Percentiles rank a stretch among this genome's conserved stretches.
These are phyloP conservation scores for Tamias sibiricus DNA, from an alignment of 2,113 vertebrate genomes.

Conservation along the genomic window DNA sequence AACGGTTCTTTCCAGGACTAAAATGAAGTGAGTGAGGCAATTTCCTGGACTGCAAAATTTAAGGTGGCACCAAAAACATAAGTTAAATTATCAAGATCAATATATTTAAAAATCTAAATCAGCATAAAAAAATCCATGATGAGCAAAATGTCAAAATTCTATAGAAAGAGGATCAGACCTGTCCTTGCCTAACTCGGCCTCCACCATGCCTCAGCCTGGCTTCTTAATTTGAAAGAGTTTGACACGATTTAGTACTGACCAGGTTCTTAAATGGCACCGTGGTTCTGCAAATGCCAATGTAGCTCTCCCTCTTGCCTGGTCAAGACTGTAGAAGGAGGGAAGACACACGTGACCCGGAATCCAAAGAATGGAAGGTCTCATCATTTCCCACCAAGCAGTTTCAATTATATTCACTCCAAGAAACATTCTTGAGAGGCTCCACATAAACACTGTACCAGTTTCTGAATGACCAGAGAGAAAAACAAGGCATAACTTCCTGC, in stretches of 20 bases:
- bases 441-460: neutral
- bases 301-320: no score
- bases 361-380: neutral
- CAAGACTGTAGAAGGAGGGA: neutral
- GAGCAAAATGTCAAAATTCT: neutral
- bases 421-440: neutral
- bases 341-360: neutral
- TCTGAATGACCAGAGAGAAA: neutral
- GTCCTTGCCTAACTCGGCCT: neutral
- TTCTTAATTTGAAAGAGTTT: neutral
- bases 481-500: rapidly evolving
- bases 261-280: neutral
- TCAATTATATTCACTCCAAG: neutral
- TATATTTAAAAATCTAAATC: neutral
- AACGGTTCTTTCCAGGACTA: neutral
- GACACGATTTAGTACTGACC: neutral
- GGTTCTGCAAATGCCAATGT: neutral
- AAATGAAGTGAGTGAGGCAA: neutral
- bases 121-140: neutral
- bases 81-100: neutral
- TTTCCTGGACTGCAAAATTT: neutral
- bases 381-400: neutral
- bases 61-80: neutral
- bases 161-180: neutral
- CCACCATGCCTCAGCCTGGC: no score